Evolutionary conservation across 2,888 invertebrate species (phyloP).

Genomic region (Celastrina argiolus): DNA sequence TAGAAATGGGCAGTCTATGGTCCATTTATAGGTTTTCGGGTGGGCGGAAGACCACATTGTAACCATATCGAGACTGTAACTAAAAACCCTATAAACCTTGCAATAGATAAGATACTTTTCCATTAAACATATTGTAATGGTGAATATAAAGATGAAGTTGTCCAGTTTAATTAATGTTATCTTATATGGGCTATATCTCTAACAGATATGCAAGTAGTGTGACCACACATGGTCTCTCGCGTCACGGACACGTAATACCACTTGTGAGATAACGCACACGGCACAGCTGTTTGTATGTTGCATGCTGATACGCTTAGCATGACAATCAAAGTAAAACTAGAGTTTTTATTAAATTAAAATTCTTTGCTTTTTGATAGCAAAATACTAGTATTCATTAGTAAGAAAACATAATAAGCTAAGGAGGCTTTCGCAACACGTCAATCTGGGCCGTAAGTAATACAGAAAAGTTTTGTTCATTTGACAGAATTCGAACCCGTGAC

Average conservation of each 20-base stretch:
- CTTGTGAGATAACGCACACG: conserved; percentile 22
- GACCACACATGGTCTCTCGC: conserved; percentile 12
- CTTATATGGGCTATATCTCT: not conserved
- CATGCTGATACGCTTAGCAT: not conserved
- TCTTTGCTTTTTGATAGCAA: too few relatives aligned
- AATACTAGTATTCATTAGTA: too few relatives aligned
- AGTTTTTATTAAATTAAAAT: too few relatives aligned
- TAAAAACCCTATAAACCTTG: not conserved
- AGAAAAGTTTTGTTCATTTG: too few relatives aligned
- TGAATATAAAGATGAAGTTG: not conserved
- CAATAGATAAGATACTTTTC: too few relatives aligned
- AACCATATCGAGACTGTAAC: not conserved
- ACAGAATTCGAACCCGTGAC: too few relatives aligned
- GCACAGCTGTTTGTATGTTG: conserved; percentile 19
- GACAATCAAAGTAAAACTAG: too few relatives aligned
- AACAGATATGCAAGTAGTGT: not conserved
- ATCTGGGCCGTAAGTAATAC: too few relatives aligned
- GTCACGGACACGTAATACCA: conserved; percentile 17
- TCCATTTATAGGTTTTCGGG: not conserved
- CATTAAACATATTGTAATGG: not conserved
- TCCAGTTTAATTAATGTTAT: not conserved
- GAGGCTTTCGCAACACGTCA: too few relatives aligned
- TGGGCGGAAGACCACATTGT: not conserved
- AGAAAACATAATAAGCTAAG: too few relatives aligned
- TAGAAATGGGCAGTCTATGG: not conserved